Percentiles rank a stretch among this genome's conserved stretches.
These are phyloP conservation scores for Lycorma delicatula DNA, from an alignment of 1,140 invertebrate species.

Conservation along the genomic window DNA sequence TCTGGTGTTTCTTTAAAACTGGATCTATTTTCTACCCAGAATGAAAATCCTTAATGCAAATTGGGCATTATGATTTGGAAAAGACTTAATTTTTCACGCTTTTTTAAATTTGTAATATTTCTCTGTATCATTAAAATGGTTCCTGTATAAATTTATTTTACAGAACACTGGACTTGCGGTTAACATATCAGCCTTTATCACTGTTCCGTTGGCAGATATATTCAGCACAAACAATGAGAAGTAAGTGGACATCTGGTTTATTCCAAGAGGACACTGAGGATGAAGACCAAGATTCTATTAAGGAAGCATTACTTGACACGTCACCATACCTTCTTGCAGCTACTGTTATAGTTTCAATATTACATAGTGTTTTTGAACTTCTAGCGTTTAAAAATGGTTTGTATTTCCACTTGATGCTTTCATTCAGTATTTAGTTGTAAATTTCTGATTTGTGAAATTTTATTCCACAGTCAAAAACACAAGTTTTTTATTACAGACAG, in stretches of 20 bases:
- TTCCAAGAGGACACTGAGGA: slow-evolving; percentile 36
- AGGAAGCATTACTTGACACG: slow-evolving; percentile 94
- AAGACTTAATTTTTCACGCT: not conserved
- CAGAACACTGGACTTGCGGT: slow-evolving; percentile 47
- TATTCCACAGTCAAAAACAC: too few relatives aligned
- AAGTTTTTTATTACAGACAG: too few relatives aligned
- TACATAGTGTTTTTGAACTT: slow-evolving; percentile 97
- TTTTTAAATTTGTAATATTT: too few relatives aligned
- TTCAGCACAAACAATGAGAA: slow-evolving; percentile 78
- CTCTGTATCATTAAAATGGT: too few relatives aligned
- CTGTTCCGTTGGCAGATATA: slow-evolving; percentile 98
- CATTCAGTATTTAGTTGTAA: too few relatives aligned
- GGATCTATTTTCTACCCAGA: too few relatives aligned
- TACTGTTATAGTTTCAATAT: slow-evolving; percentile 85
- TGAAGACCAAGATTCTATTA: slow-evolving; percentile 88
- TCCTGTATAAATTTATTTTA: slow-evolving; percentile 14
- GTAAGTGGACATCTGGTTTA: slow-evolving; percentile 55
- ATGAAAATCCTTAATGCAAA: too few relatives aligned
- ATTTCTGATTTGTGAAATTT: too few relatives aligned
- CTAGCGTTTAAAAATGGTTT: slow-evolving; percentile 98
- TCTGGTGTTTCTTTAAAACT: too few relatives aligned
- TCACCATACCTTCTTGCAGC: slow-evolving; percentile 90
- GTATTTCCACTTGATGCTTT: too few relatives aligned
- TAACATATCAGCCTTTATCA: slow-evolving; percentile 91
- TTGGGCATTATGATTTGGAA: slow-evolving; percentile 3